Conservation (phyloP, 2,888 invertebrate genomes). For the Conomelus anceps region DNA sequence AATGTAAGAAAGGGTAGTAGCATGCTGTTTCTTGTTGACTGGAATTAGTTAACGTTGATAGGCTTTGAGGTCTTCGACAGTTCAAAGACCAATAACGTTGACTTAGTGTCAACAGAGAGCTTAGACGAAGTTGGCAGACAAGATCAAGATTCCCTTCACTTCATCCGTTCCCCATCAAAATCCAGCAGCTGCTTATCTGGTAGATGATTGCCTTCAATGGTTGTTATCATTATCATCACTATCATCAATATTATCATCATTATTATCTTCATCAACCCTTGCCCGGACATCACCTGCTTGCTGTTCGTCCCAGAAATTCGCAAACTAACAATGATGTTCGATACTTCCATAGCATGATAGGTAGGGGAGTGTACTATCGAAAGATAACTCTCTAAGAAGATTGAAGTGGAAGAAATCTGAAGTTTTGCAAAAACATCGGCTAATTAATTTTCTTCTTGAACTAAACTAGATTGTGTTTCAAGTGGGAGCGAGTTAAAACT, state of each 20-base stretch:
- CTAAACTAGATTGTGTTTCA: no score
- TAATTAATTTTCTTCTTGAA: no score
- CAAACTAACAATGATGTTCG: not conserved
- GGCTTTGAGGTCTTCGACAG: not conserved
- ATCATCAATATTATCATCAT: no score
- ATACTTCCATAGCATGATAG: not conserved
- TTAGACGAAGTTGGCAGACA: not conserved
- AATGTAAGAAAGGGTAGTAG: not conserved
- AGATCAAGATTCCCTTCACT: not conserved
- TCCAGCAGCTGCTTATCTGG: not conserved
- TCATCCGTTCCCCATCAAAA: not conserved
- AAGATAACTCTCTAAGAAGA: no score
- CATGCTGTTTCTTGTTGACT: not conserved
- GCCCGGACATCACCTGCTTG: not conserved
- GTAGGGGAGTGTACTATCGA: not conserved
- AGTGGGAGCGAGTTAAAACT: no score
- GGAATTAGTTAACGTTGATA: not conserved
- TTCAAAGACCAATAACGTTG: not conserved
- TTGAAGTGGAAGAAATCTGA: no score
- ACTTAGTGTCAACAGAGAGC: not conserved
- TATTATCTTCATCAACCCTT: not conserved
- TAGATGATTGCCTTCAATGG: not conserved
- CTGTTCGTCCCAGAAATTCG: not conserved
- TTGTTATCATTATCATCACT: no score
- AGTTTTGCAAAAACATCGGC: no score